phyloP scores from a whole-genome alignment of 2,888 invertebrate species.

The Amaurobius ferox region DNA sequence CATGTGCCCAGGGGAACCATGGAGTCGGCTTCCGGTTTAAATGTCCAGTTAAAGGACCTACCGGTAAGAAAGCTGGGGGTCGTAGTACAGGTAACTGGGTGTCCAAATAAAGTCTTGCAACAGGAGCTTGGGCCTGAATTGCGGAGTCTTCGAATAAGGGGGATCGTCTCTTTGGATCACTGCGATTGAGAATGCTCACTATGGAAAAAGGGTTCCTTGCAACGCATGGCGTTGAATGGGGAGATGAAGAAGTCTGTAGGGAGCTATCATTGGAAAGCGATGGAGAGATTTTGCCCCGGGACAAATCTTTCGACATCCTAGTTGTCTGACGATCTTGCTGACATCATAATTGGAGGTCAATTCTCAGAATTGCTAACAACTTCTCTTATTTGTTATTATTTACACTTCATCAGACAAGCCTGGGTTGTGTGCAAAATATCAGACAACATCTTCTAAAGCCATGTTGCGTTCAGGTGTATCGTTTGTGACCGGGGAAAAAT shows the following conservation, averaged over 20 bases:
- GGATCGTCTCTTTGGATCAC: conserved; percentile 66
- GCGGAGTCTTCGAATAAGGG: conserved; percentile 46
- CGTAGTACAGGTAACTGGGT: conserved; percentile 55
- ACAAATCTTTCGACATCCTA: conserved; percentile 60
- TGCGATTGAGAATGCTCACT: conserved; percentile 62
- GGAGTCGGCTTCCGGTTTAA: conserved; percentile 73
- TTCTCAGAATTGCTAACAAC: background rate
- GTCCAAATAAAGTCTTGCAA: conserved; percentile 61
- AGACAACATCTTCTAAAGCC: conserved; percentile 57
- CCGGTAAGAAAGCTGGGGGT: conserved; percentile 69
- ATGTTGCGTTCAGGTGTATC: conserved; percentile 64
- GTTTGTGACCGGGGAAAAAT: conserved; percentile 49
- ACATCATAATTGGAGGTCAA: background rate
- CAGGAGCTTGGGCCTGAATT: conserved; percentile 34
- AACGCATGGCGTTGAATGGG: conserved; percentile 48
- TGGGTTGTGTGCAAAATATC: conserved; percentile 27
- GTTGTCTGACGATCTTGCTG: background rate
- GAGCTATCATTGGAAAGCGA: conserved; percentile 65
- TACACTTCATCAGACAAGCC: background rate
- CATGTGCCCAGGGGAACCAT: conserved; percentile 74
- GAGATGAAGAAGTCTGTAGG: conserved; percentile 64
- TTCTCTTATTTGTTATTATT: conserved; percentile 7
- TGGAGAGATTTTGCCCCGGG: conserved; percentile 59
- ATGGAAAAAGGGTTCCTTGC: conserved; percentile 70
- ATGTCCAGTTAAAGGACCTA: conserved; percentile 58